A percentile compares a stretch with the other conserved stretches of the same genome.
Evolutionary conservation across 2,888 invertebrate species (phyloP).

Genomic region (Halictus quadricinctus): DNA sequence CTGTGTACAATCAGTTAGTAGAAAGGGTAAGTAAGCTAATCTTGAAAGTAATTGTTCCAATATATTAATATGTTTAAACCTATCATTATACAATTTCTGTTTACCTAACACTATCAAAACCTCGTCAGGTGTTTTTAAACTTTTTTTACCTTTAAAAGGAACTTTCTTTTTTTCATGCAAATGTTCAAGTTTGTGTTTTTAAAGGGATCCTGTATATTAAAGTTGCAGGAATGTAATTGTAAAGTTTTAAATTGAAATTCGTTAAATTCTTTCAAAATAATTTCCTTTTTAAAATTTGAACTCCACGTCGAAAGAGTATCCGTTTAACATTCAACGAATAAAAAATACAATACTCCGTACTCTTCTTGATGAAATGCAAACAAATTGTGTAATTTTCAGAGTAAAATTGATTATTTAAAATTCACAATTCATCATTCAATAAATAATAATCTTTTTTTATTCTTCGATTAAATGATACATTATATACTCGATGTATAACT

Average conservation of each 20-base stretch:
- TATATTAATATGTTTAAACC: not conserved
- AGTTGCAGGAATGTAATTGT: not conserved
- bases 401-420: no score
- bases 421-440: not conserved
- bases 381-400: not conserved
- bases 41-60: not conserved
- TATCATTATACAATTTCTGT: not conserved
- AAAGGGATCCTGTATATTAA: no score
- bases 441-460: not conserved
- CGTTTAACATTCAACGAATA: not conserved
- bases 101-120: not conserved
- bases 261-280: no score
- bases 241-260: not conserved
- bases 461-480: not conserved
- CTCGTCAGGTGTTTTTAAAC: not conserved
- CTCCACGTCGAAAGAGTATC: not conserved
- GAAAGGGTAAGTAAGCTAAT: constrained; percentile 75
- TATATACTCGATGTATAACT: no score
- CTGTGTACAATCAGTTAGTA: constrained; percentile 78
- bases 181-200: not conserved
- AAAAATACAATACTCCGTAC: not conserved
- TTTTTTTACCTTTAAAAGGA: not conserved
- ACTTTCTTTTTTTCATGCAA: not conserved
- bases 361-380: not conserved
- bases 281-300: not conserved